Evolutionary conservation across 2,888 invertebrate genomes (phyloP), one percentile per base, ranked within the genome.

Genomic region (Ophioninae sp.): DNA sequence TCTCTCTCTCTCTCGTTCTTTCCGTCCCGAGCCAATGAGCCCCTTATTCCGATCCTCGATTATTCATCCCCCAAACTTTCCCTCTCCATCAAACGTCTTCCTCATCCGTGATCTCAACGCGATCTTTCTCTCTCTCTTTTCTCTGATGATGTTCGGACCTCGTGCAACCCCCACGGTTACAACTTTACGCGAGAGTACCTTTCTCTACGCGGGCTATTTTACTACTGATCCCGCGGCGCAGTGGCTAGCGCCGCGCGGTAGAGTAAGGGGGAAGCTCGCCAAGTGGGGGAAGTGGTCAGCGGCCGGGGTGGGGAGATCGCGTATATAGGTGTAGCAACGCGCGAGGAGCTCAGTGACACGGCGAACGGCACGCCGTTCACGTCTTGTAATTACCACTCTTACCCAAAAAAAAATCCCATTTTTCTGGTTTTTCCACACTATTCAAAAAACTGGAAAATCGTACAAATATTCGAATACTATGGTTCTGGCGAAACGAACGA

Each of bases 31-130:
- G 59, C 82, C 82, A 82, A 85, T 85, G 39, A 67, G 80, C 74
- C 67, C 51, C 30, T 74, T 65, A 37, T 72, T 61, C 39, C 39
- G 59, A 61, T 61, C 72, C 30, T 72, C 82, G 83, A 79, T 81
- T 77, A 56, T 85, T 84, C 81, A 85, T 85, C 86, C 86, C 83
- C 83, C 81, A 86, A 82, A 82, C 71, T 82, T 84, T 81, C 41
- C 44, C 73, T 61, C 44, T 23, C 6, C 13, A 6, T 6, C 23
- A 23, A n/a, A 17, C 2, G n/a, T 3, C 51, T 56, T 23, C 8
- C 67, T 44, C 17, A 2, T 2, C 17, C 17, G 0, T 17, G 5
- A 17, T 8, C 69, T 69, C 69, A 1, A 44, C 2, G 68, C 17
- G 8, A 5, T 10, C 58, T 20, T 37, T 71, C 30, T 30, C 30